phyloP scores from a whole-genome alignment of 2,888 invertebrate genomes.

The Cosmia pyralina region DNA sequence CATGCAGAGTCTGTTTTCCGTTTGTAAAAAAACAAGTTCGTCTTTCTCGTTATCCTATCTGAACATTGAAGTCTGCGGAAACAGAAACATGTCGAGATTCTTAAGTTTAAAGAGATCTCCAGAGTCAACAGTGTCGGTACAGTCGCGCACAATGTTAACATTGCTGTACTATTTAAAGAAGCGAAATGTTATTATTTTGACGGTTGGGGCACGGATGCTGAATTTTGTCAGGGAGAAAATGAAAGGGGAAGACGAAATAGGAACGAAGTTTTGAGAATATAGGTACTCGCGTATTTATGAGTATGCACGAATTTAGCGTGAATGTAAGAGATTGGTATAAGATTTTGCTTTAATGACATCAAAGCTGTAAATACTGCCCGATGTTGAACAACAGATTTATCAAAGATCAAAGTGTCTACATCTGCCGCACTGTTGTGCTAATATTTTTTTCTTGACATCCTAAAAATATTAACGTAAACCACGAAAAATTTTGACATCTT shows the following conservation, averaged over 20 bases:
- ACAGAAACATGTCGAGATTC: conserved; percentile 43
- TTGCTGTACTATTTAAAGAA: conserved; percentile 45
- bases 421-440: background rate
- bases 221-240: conserved; percentile 50
- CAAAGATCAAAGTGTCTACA: background rate
- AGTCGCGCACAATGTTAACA: conserved; percentile 48
- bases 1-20: conserved; percentile 32
- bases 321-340: conserved; percentile 2
- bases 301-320: background rate
- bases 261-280: conserved; percentile 21
- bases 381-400: background rate
- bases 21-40: conserved; percentile 40
- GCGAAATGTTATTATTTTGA: conserved; percentile 61
- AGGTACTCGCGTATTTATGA: background rate
- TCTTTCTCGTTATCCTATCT: conserved; percentile 28
- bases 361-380: background rate
- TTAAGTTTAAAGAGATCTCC: conserved; percentile 52
- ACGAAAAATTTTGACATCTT: too few relatives aligned
- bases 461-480: background rate
- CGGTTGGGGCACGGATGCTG: conserved; percentile 25
- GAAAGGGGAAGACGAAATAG: conserved; percentile 35
- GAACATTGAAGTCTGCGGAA: conserved; percentile 54
- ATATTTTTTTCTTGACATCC: background rate
- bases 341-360: background rate
- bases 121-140: conserved; percentile 30